Percentiles rank a stretch among this genome's conserved stretches.
Evolutionary conservation across 1,140 invertebrate genomes (phyloP).

Genomic region (Trichonephila inaurata): DNA sequence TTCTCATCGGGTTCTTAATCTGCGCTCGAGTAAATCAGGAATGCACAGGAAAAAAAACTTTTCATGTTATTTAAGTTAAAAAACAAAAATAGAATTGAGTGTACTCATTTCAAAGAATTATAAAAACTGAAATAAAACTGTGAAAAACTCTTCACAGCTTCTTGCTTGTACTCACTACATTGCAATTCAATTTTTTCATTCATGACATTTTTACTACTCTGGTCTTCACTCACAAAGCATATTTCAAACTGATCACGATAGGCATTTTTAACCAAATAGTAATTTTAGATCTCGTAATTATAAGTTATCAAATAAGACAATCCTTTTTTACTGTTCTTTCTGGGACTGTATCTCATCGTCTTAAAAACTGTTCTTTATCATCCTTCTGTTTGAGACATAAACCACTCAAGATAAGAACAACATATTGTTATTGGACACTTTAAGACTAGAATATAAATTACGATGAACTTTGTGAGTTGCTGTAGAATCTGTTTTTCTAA

Average conservation of each 20-base stretch:
- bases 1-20: too few relatives aligned
- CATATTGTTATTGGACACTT: background rate
- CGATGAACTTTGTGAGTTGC: background rate
- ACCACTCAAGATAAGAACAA: background rate
- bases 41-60: too few relatives aligned
- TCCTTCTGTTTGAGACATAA: constrained; percentile 5
- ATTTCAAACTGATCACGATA: background rate
- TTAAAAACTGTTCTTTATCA: background rate
- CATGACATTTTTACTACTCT: too few relatives aligned
- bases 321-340: background rate
- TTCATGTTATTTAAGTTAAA: too few relatives aligned
- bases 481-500: background rate
- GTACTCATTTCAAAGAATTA: too few relatives aligned
- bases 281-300: background rate
- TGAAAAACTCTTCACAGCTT: too few relatives aligned
- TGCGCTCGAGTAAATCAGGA: too few relatives aligned
- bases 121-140: too few relatives aligned
- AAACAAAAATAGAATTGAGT: too few relatives aligned
- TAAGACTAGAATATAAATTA: constrained; percentile 4
- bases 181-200: too few relatives aligned
- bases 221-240: background rate
- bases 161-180: too few relatives aligned
- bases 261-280: background rate
- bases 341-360: background rate
- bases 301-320: background rate